These are phyloP conservation scores for Copidosoma floridanum DNA, from an alignment of 1,140 invertebrate genomes.

Conservation along the genomic window DNA sequence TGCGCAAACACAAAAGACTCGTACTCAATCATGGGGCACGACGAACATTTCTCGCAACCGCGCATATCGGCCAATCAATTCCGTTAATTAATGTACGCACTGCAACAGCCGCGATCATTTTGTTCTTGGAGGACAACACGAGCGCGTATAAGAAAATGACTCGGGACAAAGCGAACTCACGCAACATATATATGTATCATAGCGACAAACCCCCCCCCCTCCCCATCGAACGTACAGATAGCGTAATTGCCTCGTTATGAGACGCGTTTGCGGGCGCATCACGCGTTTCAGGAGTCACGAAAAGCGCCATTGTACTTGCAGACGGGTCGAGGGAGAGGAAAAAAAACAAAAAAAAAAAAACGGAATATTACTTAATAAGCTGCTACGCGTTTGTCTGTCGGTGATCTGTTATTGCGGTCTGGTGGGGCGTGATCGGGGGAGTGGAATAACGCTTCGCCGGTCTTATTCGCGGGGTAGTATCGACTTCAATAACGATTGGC, in stretches of 20 bases:
- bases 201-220: neutral
- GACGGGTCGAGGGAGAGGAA: too few relatives aligned
- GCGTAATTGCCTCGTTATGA: conserved; percentile 21
- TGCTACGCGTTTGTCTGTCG: neutral
- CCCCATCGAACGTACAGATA: neutral
- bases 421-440: neutral
- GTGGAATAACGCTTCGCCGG: neutral
- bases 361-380: conserved; percentile 19
- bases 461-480: neutral
- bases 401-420: neutral
- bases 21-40: too few relatives aligned
- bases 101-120: neutral
- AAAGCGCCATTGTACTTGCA: too few relatives aligned
- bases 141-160: conserved; percentile 6
- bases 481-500: conserved; percentile 16
- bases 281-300: neutral
- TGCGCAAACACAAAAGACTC: too few relatives aligned
- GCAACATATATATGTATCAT: too few relatives aligned
- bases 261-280: too few relatives aligned
- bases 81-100: conserved; percentile 19
- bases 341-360: too few relatives aligned
- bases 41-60: too few relatives aligned
- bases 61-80: conserved; percentile 20
- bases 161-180: conserved; percentile 4
- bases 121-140: neutral